Base-by-base conservation (phyloP, 35 echinoderm and acorn worm genomes). In the Apostichopus californicus region DNA sequence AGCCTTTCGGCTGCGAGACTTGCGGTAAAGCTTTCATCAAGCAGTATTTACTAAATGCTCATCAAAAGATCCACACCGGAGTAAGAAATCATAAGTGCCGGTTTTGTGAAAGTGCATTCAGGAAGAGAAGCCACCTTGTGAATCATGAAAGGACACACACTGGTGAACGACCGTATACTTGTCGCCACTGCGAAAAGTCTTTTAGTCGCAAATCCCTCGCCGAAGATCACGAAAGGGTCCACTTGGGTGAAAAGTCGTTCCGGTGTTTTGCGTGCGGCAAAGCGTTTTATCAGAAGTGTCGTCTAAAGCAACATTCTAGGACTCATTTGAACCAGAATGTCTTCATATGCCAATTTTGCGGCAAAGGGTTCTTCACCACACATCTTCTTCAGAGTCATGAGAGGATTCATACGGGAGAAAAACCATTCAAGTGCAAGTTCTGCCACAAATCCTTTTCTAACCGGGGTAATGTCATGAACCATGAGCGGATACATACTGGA, bases 351-450 rank as follows among this genome's bases (percentile, higher is more conserved):
- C 18, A 77, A 8, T 22, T 77, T 77, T 77, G 75, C 17, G 75
- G 75, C 18, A 77, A 77, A 77, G 75, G 18, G 1, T 20, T 77
- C 75, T 17, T 77, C 18, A 77, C 18, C 75, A 77, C 9, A 77
- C 18, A 28, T 77, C 9, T 22, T 13, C 25, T n/a, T 77, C 18
- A 77, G 7, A 77, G 25, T 77, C 75, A 77, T 8, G 25, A 77
- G 25, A 22, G 18, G 17, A 77, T 77, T 77, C 75, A 77, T 17
- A 77, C 75, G 5, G 88, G 73, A 23, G 88, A 77, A 17, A 73
- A n/a, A 78, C 68, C 73, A 8, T 78, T 73, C 22, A 57, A 77
- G 23, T 90, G 88, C 73, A 57, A 78, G 70, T 90, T 55, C 18
- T 90, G 88, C 53, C 6, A 6, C 5, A 90, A 90, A 54, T 68